Evolutionary conservation across 1,140 invertebrate genomes (phyloP), one percentile per base, ranked within the genome.

Genomic region (Diploscapter pachys): DNA sequence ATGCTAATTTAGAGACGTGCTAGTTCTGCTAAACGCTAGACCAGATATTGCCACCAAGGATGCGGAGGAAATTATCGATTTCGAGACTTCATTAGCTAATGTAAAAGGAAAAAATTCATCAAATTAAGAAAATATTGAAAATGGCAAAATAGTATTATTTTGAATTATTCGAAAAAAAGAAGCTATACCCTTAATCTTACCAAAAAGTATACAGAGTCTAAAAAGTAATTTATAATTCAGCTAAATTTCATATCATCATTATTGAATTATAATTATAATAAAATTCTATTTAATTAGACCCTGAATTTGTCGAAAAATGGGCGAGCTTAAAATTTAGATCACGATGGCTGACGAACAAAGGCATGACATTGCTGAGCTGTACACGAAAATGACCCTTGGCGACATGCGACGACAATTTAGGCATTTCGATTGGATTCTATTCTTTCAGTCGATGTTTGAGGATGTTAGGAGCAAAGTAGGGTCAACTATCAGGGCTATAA

Each of bases 41-140:
- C 75, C 86, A 13, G 80, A 87, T 48, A 87, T 88, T 53, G 91
- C 92, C 0, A 87, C 88, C 61, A 81, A 83, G 13, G 90, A 91
- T 73, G 92, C 92, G 4, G 88, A 90, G 4, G 89, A 93, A 74
- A 87, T 95, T 3, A 90, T 96, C 49, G 85, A 89, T 48, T 95
- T 96, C 82, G 94, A 96, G 89, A 92, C 89, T 3, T 88, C 90
- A 76, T 83, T 93, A 53, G 91, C 92, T 3, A 89, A 90, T 84
- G 91, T 92, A 86, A 86, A 6, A 49, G 4, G 0, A 53, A 13
- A 0, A 48, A 63, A 51, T 13, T 2, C 5, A 52, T 5, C 57
- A 9, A 49, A 31, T 50, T 72, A 52, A 53, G 11, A 63, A 4
- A 50, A 59, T 4, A 59, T 31, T 49, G 31, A 31, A 31, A 31